phyloP scores from a whole-genome alignment of 2,888 invertebrate genomes.

The Melangyna quadrimaculata region DNA sequence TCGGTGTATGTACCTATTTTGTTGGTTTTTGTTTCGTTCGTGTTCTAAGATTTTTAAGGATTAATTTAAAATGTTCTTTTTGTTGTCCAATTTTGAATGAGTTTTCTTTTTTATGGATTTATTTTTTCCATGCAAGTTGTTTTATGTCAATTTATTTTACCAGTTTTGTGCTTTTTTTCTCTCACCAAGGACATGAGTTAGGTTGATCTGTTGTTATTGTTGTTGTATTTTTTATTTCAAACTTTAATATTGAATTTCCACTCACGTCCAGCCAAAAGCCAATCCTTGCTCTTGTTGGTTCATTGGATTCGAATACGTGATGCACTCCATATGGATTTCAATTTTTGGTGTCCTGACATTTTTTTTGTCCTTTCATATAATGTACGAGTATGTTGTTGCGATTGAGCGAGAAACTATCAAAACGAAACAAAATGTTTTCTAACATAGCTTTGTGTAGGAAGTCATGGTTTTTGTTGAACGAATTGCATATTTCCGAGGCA shows the following conservation, averaged over 20 bases:
- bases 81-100: neutral
- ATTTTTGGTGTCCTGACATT: no score
- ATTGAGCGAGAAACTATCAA: conserved; percentile 14
- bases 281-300: conserved; percentile 42
- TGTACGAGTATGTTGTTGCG: neutral
- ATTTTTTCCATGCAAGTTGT: neutral
- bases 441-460: neutral
- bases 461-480: conserved; percentile 9
- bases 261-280: conserved; percentile 44
- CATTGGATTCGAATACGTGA: conserved; percentile 60
- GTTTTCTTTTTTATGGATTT: neutral
- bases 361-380: neutral
- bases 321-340: conserved; percentile 24
- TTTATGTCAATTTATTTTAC: neutral
- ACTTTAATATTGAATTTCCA: conserved; percentile 6
- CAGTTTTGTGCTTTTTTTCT: neutral
- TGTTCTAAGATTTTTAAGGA: neutral
- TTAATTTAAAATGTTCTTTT: neutral
- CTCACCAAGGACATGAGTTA: neutral
- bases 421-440: conserved; percentile 29
- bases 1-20: no score
- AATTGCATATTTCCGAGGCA: conserved; percentile 8
- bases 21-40: neutral
- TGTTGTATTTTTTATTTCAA: neutral
- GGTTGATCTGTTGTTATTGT: neutral